Evolutionary conservation across 2,797 vertebrate species (phyloP), one percentile per base, ranked within the genome.

Genomic region (Pelobates cultripes): DNA sequence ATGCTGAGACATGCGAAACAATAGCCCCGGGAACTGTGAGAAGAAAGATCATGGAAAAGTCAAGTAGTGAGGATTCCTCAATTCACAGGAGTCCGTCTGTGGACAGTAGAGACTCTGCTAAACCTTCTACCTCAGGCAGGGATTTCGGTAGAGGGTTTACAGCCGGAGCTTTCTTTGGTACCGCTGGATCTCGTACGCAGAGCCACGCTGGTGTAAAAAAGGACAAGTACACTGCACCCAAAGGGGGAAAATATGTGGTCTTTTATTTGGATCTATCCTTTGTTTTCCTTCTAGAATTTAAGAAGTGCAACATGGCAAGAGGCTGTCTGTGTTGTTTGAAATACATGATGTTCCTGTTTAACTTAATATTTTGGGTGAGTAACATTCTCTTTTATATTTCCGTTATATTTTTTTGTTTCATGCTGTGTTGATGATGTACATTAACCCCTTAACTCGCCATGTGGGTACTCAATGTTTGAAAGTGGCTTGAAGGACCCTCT

Each of bases 231-330:
- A 92, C 91, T 90, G 94, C 95, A 1, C 95, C 97, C 86, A 97
- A 96, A 90, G 95, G 97, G 94, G 97, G 96, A 96, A 99, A 99
- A 93, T 99, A 98, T 89, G 96, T 99, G 86, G 98, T 99, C 87
- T 99, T 99, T 99, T 99, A 99, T 93, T 96, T 99, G 97, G 98
- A 99, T 94, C 94, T 99, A 94, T 99, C 98, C 88, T 99, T 99
- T 99, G 97, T 99, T 94, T 99, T 99, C 94, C 97, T 99, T 93
- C 91, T 99, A 99, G 98, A 99, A 93, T 99, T 99, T 95, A 98
- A 98, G 96, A 99, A 97, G 97, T 99, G 96, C 97, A 98, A 97
- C 97, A 99, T 99, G 98, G 98, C 98, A 86, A 93, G 97, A 87
- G 98, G 98, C 94, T 99, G 97, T 90, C 93, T 99, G 85, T 99